Percentiles rank a stretch among this genome's conserved stretches.
Conservation (phyloP, 1,140 invertebrate species). For the Tachypleus tridentatus region DNA sequence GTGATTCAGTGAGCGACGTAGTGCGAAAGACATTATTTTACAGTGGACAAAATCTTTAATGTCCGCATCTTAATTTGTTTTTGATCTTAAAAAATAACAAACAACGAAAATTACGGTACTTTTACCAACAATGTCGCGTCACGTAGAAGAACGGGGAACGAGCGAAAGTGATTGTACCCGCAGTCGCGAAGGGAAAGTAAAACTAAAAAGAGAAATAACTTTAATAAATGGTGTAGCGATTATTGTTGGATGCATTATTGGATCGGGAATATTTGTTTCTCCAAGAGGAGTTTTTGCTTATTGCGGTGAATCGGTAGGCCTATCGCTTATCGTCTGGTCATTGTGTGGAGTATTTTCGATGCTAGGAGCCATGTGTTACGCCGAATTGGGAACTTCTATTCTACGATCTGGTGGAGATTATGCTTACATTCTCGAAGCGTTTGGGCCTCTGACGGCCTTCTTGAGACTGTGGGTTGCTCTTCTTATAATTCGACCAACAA, state of each 20-base stretch:
- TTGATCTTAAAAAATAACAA: too few relatives aligned
- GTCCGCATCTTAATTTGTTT: too few relatives aligned
- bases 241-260: conserved; percentile 85
- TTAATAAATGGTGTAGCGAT: conserved; percentile 81
- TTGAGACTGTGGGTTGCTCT: conserved; percentile 89
- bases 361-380: conserved; percentile 88
- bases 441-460: conserved; percentile 81
- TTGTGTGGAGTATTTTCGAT: conserved; percentile 77
- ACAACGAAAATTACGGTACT: too few relatives aligned
- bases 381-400: conserved; percentile 78
- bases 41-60: too few relatives aligned
- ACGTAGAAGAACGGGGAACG: too few relatives aligned
- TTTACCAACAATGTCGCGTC: too few relatives aligned
- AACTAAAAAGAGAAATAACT: conserved; percentile 69
- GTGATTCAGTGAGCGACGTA: too few relatives aligned
- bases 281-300: conserved; percentile 82
- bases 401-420: conserved; percentile 92
- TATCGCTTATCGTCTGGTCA: conserved; percentile 84
- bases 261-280: conserved; percentile 88
- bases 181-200: not conserved
- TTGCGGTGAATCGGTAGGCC: conserved; percentile 67
- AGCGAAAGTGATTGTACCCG: too few relatives aligned
- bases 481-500: conserved; percentile 78
- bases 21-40: too few relatives aligned
- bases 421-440: conserved; percentile 83